Conservation (phyloP, 2,797 vertebrate species). For the Hydrocynus forskahlii region DNA sequence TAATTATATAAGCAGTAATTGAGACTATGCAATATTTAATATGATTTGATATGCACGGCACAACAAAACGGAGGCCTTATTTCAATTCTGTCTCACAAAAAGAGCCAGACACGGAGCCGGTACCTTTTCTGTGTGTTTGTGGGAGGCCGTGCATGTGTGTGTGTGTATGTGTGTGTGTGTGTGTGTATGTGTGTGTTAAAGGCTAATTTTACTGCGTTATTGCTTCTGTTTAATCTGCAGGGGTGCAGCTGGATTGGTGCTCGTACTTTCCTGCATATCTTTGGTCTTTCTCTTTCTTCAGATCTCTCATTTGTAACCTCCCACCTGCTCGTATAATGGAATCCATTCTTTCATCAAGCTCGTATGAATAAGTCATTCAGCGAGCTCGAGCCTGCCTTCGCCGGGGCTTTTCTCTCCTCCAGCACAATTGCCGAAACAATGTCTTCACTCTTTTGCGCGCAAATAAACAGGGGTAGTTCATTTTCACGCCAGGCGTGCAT, state of each 20-base stretch:
- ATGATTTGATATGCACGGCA: slow-evolving; percentile 41
- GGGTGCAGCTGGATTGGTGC: slow-evolving; percentile 19
- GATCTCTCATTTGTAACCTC: slow-evolving; percentile 38
- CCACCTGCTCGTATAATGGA: slow-evolving; percentile 50
- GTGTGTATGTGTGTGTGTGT: slow-evolving; percentile 4
- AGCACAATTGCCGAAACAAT: slow-evolving; percentile 34
- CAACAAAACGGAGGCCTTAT: slow-evolving; percentile 21
- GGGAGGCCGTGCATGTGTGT: no score
- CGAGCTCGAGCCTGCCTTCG: slow-evolving; percentile 54
- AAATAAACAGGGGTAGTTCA: slow-evolving; percentile 34
- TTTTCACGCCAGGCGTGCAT: background rate
- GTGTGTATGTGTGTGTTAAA: slow-evolving; percentile 24
- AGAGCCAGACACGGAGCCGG: slow-evolving; percentile 1
- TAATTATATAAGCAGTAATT: slow-evolving; percentile 52
- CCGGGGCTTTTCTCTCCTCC: slow-evolving; percentile 30
- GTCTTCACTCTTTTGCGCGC: slow-evolving; percentile 40
- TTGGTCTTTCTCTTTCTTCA: slow-evolving; percentile 24
- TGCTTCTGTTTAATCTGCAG: slow-evolving; percentile 36
- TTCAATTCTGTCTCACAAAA: slow-evolving; percentile 7
- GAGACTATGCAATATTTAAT: slow-evolving; percentile 54
- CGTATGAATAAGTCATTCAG: slow-evolving; percentile 59
- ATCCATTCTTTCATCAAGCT: slow-evolving; percentile 50
- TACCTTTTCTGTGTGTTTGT: background rate
- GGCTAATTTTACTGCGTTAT: slow-evolving; percentile 32
- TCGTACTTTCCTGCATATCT: slow-evolving; percentile 11